Percentiles rank a stretch among this genome's conserved stretches.
Conservation (phyloP, 2,113 vertebrate species). For the Tor tambroides region DNA sequence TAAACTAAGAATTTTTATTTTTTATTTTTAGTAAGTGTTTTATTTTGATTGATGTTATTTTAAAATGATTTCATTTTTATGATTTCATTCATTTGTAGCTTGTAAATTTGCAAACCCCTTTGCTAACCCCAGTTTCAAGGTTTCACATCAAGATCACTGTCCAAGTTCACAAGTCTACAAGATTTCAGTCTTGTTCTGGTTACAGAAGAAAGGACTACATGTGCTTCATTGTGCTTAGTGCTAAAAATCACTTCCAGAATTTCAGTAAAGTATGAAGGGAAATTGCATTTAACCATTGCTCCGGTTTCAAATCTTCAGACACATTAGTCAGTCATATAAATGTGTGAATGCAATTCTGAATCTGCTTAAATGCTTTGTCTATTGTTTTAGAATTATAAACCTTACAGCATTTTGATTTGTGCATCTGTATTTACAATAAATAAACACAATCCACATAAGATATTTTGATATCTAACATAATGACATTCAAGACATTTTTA, state of each 20-base stretch:
- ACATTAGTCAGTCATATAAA: neutral
- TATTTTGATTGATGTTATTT: too few species aligned
- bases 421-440: neutral
- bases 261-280: neutral
- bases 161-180: neutral
- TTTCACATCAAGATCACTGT: neutral
- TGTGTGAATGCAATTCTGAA: neutral
- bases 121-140: too few species aligned
- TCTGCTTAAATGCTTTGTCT: too few species aligned
- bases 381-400: neutral
- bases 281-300: neutral
- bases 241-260: neutral
- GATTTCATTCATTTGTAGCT: too few species aligned
- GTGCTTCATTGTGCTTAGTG: neutral
- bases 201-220: conserved; percentile 17
- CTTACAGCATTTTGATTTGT: too few species aligned
- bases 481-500: too few species aligned
- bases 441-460: too few species aligned
- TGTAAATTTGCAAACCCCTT: too few species aligned
- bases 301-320: neutral
- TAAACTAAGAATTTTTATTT: too few species aligned
- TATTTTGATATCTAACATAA: too few species aligned
- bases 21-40: too few species aligned
- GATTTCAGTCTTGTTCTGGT: conserved; percentile 5
- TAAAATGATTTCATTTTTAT: too few species aligned